Percentiles rank a stretch among this genome's conserved stretches.
Evolutionary conservation across 2,888 invertebrate species (phyloP).

Genomic region (Athalia rosae): DNA sequence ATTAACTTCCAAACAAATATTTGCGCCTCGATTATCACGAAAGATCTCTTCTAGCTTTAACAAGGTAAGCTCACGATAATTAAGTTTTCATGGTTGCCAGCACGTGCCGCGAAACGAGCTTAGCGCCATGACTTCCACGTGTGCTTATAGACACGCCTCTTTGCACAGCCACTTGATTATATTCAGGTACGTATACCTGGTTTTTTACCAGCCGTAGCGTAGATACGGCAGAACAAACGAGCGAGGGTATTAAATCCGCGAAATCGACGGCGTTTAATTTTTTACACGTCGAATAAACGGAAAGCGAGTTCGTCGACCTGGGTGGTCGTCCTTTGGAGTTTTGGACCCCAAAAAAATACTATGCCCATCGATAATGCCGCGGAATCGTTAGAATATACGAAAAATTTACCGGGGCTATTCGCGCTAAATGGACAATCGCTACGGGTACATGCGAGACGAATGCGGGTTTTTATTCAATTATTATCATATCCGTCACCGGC

Average conservation of each 20-base stretch:
- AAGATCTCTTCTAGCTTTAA: constrained; percentile 34
- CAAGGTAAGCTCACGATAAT: constrained; percentile 40
- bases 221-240: no score
- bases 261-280: no score
- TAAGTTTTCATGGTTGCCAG: constrained; percentile 41
- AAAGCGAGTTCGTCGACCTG: background rate
- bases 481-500: background rate
- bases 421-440: background rate
- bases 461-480: constrained; percentile 14
- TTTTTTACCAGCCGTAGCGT: background rate
- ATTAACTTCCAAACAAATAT: constrained; percentile 44
- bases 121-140: background rate
- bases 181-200: background rate
- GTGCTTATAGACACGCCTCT: background rate
- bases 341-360: background rate
- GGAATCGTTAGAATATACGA: background rate
- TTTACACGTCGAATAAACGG: no score
- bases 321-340: background rate
- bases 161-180: background rate
- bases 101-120: constrained; percentile 31
- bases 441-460: constrained; percentile 2
- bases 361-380: background rate
- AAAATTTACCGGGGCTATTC: background rate
- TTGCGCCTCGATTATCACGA: constrained; percentile 43
- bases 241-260: no score